Base-by-base conservation (phyloP, 2,113 vertebrate species). In the Pseudolaguvia tuberculata region DNA sequence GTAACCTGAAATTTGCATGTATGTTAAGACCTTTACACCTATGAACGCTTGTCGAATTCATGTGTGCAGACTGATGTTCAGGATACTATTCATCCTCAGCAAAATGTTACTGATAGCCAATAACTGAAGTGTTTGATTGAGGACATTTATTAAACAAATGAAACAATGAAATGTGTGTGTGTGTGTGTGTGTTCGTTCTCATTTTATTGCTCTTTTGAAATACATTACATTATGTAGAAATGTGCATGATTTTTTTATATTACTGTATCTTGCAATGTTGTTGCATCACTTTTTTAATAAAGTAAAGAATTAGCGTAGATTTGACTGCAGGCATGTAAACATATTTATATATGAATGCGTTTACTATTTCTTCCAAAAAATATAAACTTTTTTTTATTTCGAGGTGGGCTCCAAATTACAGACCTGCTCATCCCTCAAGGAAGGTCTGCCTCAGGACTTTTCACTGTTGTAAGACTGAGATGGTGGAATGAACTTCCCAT, bases 81-180 rank as follows among this genome's bases (percentile, higher is more conserved):
- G 1, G 20, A 23, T 18, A n/a, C 47, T 39, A n/a, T 23, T n/a
- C 11, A 15, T 13, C 20, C 72, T 74, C 48, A n/a, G 27, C 5
- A 1, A 56, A 66, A 20, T 67, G 62, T 75, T 75, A 67, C 62
- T 56, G 25, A n/a, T 47, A 63, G 58, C 71, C 58, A 63, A 17
- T n/a, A 13, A 73, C 23, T 62, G 47, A 35, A 50, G 11, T 55
- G 21, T 47, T 25, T 66, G 66, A 25, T 55, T 53, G 39, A 42
- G 21, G n/a, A 67, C 42, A 20, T 56, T 65, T 66, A 75, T 66
- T 53, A 48, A 67, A 65, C 9, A 72, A 56, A 75, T 66, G 8
- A 48, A 66, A 50, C 21, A 50, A 56, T 14, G 35, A 45, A 66
- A 48, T 18, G n/a, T 9, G 13, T 18, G 29, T 56, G 61, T 18